Evolutionary conservation across 2,888 invertebrate species (phyloP), one percentile per base, ranked within the genome.

Genomic region (Ecliptopera silaceata): DNA sequence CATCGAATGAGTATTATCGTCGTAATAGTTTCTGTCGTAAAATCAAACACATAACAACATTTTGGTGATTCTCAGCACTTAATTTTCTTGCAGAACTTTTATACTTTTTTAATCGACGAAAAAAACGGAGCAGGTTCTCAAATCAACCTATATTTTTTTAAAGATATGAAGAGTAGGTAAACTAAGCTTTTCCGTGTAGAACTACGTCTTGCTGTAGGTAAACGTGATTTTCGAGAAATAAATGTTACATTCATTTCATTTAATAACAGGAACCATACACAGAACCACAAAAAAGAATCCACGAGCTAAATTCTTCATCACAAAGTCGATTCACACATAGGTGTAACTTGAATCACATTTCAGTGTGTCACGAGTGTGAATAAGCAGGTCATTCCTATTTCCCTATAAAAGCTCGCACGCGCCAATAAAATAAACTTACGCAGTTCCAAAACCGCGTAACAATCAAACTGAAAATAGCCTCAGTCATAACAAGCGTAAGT

Each of bases 401-500:
- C 26, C 26, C 26, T 12, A 11, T 1, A 22, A 56, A 50, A 49
- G 53, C 42, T 56, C 32, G 31, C 57, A 46, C 50, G 58, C 51
- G 44, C 54, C 53, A 47, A 57, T 57, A 63, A 65, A 61, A 51
- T 0, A 51, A 57, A 61, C 56, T 44, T 59, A 52, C 65, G 51
- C 56, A 59, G 49, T 60, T 53, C 39, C 26, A 57, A 62, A 56
- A 53, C 56, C 57, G 45, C 59, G 59, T 56, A 63, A 59, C 60
- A 59, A 63, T 61, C 56, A 56, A 63, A 61, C 54, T 63, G 55
- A 50, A 63, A 65, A 63, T 63, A 63, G 59, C 61, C 46, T 10
- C 32, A 42, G 53, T 51, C 53, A 50, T 56, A 53, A 59, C 51
- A 45, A 17, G 4, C 43, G 42, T 42, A 49, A 53, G 53, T 58